phyloP scores from a whole-genome alignment of 2,113 vertebrate species.

The Cavia aperea region DNA sequence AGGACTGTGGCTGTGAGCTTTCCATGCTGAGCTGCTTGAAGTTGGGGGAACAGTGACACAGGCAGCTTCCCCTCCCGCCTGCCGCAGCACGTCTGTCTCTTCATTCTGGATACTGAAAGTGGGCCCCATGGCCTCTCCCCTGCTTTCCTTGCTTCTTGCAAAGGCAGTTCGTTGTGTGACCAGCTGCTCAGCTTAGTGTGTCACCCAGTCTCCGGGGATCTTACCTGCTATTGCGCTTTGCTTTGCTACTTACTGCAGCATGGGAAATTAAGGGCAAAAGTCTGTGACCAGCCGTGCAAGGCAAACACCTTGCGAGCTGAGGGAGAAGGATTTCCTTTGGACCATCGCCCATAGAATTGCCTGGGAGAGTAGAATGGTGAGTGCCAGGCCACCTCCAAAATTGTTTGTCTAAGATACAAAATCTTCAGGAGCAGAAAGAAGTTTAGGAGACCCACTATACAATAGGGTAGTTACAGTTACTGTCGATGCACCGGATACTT shows the following conservation, averaged over 20 bases:
- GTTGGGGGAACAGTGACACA: too few relatives aligned
- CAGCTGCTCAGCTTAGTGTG: background rate
- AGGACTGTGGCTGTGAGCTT: background rate
- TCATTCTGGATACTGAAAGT: background rate
- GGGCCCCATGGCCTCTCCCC: background rate
- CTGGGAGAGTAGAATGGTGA: background rate
- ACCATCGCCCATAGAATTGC: background rate
- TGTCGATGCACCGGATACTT: background rate
- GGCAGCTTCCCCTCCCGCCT: background rate
- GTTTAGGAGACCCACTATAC: background rate
- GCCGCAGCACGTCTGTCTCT: too few relatives aligned
- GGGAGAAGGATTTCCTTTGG: background rate
- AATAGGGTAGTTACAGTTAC: background rate
- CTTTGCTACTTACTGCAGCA: too few relatives aligned
- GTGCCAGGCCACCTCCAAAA: background rate
- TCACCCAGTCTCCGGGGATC: background rate
- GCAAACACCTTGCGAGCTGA: too few relatives aligned
- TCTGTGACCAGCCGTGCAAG: background rate
- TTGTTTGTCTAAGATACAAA: background rate
- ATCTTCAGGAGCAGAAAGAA: background rate
- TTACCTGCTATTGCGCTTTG: background rate
- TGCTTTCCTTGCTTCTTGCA: background rate
- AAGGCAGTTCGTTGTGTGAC: background rate
- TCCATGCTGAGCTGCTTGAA: background rate
- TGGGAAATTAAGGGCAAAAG: background rate